Evolutionary conservation across 2,113 vertebrate species (phyloP), one percentile per base, ranked within the genome.

Genomic region (Tetrax tetrax): DNA sequence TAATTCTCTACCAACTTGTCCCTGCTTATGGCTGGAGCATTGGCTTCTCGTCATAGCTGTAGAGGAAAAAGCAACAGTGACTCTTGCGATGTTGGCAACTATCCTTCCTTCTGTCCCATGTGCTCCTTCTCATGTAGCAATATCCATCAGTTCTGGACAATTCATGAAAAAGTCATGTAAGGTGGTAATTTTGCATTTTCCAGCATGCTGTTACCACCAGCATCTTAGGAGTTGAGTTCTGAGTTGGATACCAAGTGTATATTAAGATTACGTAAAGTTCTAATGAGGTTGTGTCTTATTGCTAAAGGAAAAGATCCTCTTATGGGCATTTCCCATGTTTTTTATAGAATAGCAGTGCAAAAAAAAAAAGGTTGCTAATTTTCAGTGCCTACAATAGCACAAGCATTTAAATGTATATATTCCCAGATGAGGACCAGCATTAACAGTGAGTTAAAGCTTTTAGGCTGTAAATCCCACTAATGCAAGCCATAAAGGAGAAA

Each of bases 381-480:
- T 90, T 89, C 72, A 84, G 57, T 81, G 83, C 51, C 64, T 89
- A 59, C 60, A 86, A 90, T 7, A 54, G 14, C 38, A 83, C 6
- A 19, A 90, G 33, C 60, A 77, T 79, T 87, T 94, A 87, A 93
- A 69, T 77, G 33, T 59, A 77, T 83, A 77, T 88, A 77, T 74
- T 89, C 43, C 68, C 64, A 78, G 38, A 78, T 20, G 65, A 93
- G 56, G 95, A 96, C 12, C 71, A 89, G 75, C 45, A 90, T 71
- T 92, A 96, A 93, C 31, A 91, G 63, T 47, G 60, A 95, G 63
- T 74, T 90, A 92, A 72, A 63, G 59, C 64, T 92, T 68, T 90
- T 63, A 94, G 82, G 70, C 51, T 83, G 59, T 64, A 90, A 90
- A 65, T 74, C 43, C 47, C 68, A 83, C 51, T 63, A 96, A 88